Percentiles rank a stretch among this genome's conserved stretches.
phyloP scores from a whole-genome alignment of 2,797 vertebrate species.

The Discoglossus pictus region DNA sequence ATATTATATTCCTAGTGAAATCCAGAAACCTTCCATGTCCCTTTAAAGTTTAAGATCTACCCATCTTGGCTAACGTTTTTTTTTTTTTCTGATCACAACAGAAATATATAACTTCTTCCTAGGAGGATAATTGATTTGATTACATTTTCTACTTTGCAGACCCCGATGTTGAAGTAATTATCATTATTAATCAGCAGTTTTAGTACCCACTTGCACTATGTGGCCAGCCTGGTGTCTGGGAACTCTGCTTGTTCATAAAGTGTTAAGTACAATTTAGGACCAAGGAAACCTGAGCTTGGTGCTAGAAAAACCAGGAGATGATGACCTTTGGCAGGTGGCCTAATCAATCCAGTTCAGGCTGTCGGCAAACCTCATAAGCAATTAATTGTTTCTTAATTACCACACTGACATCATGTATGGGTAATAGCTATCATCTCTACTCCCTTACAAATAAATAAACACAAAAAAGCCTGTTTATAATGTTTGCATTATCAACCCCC shows the following conservation, averaged over 20 bases:
- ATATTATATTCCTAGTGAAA: no score
- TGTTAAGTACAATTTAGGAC: constrained; percentile 65
- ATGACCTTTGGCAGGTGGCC: constrained; percentile 65
- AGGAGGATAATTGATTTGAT: constrained; percentile 46
- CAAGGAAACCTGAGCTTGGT: constrained; percentile 62
- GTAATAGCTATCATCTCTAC: constrained; percentile 73
- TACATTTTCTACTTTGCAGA: constrained; percentile 50
- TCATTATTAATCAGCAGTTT: constrained; percentile 55
- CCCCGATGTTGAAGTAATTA: constrained; percentile 49
- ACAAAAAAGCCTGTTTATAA: no score
- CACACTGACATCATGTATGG: constrained; percentile 73
- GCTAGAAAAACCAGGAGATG: constrained; percentile 76
- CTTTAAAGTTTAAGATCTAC: no score
- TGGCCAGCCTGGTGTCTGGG: constrained; percentile 55
- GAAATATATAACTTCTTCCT: constrained; percentile 48
- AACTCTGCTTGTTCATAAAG: constrained; percentile 63
- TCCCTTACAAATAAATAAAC: no score
- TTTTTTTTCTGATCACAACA: constrained; percentile 23
- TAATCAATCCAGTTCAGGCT: constrained; percentile 74
- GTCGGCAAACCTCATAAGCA: constrained; percentile 70
- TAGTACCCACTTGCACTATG: constrained; percentile 51
- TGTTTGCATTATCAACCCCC: no score
- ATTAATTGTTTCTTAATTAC: constrained; percentile 78
- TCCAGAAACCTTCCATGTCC: no score
- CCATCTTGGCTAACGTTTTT: constrained; percentile 46